Conservation (phyloP, 37 sponge, comb jelly and placozoan species). For the Axinella damicornis region DNA sequence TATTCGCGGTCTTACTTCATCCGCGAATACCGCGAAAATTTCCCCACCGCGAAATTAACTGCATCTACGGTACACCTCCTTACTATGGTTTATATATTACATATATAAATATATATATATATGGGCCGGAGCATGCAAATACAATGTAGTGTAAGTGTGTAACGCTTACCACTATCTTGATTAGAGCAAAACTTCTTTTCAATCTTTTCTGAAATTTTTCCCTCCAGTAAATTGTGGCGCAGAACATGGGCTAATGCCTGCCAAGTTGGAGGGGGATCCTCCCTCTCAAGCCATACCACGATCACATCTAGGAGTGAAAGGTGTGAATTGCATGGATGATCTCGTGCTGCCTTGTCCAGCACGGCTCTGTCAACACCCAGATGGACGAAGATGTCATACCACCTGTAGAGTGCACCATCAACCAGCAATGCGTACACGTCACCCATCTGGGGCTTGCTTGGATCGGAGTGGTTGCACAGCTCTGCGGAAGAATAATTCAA, state of each 20-base stretch:
- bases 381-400: conserved; percentile 29
- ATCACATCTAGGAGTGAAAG: conserved; percentile 3
- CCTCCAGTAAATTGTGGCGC: conserved; percentile 1
- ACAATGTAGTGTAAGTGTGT: too few species aligned
- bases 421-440: conserved; percentile 11
- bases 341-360: not conserved
- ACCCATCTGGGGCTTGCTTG: not conserved
- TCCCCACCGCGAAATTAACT: too few species aligned
- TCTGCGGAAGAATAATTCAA: too few species aligned
- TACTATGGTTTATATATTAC: too few species aligned
- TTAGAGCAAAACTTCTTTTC: not conserved
- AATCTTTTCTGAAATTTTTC: conserved; percentile 1
- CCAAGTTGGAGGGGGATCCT: conserved; percentile 7
- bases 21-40: too few species aligned
- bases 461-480: not conserved
- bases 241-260: conserved; percentile 7
- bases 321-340: conserved; percentile 13
- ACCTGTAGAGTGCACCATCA: not conserved
- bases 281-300: not conserved
- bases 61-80: too few species aligned
- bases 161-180: too few species aligned
- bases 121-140: too few species aligned
- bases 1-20: too few species aligned
- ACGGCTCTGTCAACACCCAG: not conserved
- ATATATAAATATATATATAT: too few species aligned